Conservation (phyloP, 2,888 invertebrate species). For the Agrotis clavis region DNA sequence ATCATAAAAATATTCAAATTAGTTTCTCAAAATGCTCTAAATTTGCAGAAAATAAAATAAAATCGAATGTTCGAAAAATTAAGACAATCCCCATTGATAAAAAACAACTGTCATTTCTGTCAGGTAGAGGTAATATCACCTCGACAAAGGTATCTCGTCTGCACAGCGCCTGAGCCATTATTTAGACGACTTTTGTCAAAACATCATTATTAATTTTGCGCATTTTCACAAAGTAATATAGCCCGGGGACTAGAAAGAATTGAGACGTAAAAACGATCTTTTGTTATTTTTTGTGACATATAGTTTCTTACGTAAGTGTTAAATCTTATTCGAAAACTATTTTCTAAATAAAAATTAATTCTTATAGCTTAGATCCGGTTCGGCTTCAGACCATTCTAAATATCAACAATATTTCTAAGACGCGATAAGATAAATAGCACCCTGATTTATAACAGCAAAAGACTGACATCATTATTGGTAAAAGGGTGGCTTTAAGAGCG, state of each 20-base stretch:
- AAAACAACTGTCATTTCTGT: too few relatives aligned
- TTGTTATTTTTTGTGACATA: constrained; percentile 29
- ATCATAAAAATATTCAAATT: too few relatives aligned
- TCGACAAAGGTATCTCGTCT: neutral
- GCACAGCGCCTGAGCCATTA: constrained; percentile 22
- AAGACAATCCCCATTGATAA: too few relatives aligned
- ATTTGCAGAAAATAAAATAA: too few relatives aligned
- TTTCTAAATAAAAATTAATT: neutral
- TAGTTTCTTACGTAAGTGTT: constrained; percentile 32
- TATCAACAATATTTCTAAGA: too few relatives aligned
- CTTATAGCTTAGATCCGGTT: constrained; percentile 23
- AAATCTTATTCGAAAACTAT: neutral
- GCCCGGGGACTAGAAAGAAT: constrained; percentile 37
- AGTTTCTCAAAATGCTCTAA: too few relatives aligned
- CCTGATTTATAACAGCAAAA: too few relatives aligned
- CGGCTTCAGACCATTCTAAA: constrained; percentile 1
- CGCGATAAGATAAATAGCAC: neutral
- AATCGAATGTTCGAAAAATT: too few relatives aligned
- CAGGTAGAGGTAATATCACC: too few relatives aligned
- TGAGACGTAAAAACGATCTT: constrained; percentile 18
- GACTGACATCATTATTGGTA: too few relatives aligned
- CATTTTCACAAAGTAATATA: constrained; percentile 44
- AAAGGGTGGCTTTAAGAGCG: too few relatives aligned
- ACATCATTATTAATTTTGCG: constrained; percentile 52
- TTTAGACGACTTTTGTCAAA: constrained; percentile 53